Percentiles rank a stretch among this genome's conserved stretches.
These are phyloP conservation scores for Pterostichus niger DNA, from an alignment of 2,888 invertebrate species.

Conservation along the genomic window DNA sequence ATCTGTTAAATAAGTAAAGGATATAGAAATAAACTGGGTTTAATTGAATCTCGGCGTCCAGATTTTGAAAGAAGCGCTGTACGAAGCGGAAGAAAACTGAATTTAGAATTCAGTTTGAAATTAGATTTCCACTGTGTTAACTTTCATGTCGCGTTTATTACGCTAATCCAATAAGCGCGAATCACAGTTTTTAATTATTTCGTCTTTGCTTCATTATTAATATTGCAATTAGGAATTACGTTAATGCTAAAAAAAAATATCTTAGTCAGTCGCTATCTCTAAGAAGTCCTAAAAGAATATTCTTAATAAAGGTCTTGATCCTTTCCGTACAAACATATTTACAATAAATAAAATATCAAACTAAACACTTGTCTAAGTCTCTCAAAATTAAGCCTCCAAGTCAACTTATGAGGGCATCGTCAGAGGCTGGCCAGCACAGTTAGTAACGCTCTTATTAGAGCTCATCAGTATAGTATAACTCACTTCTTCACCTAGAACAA, in stretches of 20 bases:
- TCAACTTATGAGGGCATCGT: no score
- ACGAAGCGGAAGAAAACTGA: slow-evolving; percentile 12
- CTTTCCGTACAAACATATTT: no score
- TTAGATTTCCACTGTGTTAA: slow-evolving; percentile 37
- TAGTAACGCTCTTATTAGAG: no score
- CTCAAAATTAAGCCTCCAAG: no score
- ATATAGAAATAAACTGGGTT: slow-evolving; percentile 31
- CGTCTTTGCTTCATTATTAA: not conserved
- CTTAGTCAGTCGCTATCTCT: no score
- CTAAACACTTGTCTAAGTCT: no score
- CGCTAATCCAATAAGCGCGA: slow-evolving; percentile 22
- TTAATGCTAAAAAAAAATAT: not conserved
- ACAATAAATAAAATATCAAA: no score
- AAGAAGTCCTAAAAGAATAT: no score
- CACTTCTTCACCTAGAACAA: no score
- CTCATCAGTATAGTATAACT: no score
- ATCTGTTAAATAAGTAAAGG: slow-evolving; percentile 2
- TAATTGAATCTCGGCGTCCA: slow-evolving; percentile 14
- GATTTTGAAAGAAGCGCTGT: not conserved
- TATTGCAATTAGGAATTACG: slow-evolving; percentile 27
- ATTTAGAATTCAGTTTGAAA: slow-evolving; percentile 27
- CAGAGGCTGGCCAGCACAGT: no score
- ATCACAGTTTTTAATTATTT: slow-evolving; percentile 33
- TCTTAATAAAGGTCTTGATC: no score
- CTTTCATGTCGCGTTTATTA: slow-evolving; percentile 34